These are phyloP conservation scores for Empidonax traillii DNA, from an alignment of 2,113 vertebrate genomes.

Conservation along the genomic window DNA sequence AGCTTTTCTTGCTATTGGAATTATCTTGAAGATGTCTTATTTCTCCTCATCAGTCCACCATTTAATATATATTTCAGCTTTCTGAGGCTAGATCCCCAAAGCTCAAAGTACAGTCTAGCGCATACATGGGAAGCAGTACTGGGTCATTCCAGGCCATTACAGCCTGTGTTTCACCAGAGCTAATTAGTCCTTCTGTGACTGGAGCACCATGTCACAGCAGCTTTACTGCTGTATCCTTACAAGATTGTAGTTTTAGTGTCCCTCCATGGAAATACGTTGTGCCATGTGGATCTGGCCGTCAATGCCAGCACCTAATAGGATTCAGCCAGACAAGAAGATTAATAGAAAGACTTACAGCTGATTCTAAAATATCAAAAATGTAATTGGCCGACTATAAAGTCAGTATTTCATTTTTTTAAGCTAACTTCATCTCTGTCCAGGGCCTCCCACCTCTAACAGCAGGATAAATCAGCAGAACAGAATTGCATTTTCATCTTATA, in stretches of 20 bases:
- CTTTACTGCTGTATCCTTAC: not conserved
- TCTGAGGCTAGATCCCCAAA: not conserved
- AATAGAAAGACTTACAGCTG: not conserved
- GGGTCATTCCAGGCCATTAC: not conserved
- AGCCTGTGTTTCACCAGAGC: not conserved
- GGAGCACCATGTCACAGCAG: not conserved
- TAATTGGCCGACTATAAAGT: not conserved
- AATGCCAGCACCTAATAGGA: not conserved
- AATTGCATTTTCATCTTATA: not conserved
- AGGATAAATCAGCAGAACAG: not conserved
- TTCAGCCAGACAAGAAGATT: not conserved
- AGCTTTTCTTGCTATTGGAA: not conserved
- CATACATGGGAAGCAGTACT: not conserved
- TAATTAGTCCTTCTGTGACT: conserved; percentile 9
- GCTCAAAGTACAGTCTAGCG: not conserved
- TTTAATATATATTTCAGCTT: not conserved
- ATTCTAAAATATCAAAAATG: not conserved
- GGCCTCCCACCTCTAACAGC: not conserved
- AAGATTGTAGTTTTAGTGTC: not conserved
- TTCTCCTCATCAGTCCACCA: not conserved
- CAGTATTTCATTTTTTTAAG: not conserved
- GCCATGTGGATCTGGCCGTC: not conserved
- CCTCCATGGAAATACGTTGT: not conserved
- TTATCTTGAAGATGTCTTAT: not conserved
- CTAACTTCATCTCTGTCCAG: not conserved